Evolutionary conservation across 2,888 invertebrate species (phyloP).

Genomic region (Heliothis peltigera): DNA sequence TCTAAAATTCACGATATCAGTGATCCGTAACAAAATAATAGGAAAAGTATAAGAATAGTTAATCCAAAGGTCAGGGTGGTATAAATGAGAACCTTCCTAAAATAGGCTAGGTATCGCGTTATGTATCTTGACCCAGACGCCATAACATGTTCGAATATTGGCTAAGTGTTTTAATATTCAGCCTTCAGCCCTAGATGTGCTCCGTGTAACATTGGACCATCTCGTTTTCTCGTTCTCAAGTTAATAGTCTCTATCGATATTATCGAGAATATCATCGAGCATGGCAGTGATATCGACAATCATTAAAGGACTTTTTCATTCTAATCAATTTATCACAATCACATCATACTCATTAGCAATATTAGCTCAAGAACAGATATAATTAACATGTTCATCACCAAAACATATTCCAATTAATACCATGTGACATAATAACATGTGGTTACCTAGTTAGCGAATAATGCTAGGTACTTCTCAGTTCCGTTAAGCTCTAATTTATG

Average conservation of each 20-base stretch:
- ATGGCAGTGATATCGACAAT: neutral
- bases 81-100: neutral
- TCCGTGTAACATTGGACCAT: neutral
- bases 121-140: too few relatives aligned
- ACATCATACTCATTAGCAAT: neutral
- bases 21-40: neutral
- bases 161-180: neutral
- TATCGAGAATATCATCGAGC: neutral
- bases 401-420: constrained; percentile 7
- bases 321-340: neutral
- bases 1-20: too few relatives aligned
- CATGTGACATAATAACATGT: constrained; percentile 3
- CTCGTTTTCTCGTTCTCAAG: too few relatives aligned
- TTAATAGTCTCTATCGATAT: neutral
- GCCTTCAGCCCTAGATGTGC: neutral
- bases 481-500: constrained; percentile 32
- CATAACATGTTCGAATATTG: too few relatives aligned
- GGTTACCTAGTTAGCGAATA: constrained; percentile 23
- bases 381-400: neutral
- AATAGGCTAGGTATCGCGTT: neutral
- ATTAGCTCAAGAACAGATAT: neutral
- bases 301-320: neutral
- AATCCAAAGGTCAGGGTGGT: neutral
- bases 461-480: constrained; percentile 28
- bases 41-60: neutral